These are phyloP conservation scores for Hydropotes inermis DNA, from an alignment of 2,113 vertebrate genomes.

Conservation along the genomic window DNA sequence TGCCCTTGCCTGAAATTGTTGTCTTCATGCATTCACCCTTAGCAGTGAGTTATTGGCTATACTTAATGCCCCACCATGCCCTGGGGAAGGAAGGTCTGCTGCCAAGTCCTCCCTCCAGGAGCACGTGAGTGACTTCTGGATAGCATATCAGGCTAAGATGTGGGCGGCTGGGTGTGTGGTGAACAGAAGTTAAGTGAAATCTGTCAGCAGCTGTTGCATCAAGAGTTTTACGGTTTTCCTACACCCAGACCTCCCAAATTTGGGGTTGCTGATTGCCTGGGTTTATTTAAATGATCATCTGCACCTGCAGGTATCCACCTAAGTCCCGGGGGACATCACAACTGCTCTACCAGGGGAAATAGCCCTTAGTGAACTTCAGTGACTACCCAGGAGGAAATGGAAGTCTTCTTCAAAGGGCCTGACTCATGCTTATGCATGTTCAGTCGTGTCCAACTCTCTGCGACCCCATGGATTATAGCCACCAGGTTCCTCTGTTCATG, in stretches of 20 bases:
- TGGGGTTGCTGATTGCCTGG: not conserved
- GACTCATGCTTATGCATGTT: not conserved
- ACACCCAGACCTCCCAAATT: slow-evolving; percentile 27
- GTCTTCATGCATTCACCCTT: not conserved
- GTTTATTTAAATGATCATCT: not conserved
- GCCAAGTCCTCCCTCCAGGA: slow-evolving; percentile 19
- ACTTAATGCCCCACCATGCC: not conserved
- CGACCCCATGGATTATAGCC: not conserved
- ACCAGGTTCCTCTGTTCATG: not conserved
- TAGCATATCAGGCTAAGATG: not conserved
- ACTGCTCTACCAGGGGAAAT: not conserved
- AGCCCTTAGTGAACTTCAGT: not conserved
- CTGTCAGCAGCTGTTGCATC: slow-evolving; percentile 8
- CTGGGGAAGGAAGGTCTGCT: not conserved
- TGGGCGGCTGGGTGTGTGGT: not conserved
- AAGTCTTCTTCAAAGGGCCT: slow-evolving; percentile 5
- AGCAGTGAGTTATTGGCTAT: not conserved
- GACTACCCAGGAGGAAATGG: slow-evolving; percentile 22
- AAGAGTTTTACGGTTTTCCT: slow-evolving; percentile 44
- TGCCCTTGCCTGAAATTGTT: not conserved
- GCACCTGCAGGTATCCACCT: not conserved
- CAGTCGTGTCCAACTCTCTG: not conserved
- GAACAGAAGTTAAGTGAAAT: slow-evolving; percentile 3
- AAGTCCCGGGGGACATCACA: not conserved
- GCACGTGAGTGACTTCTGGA: not conserved